A percentile compares a stretch with the other conserved stretches of the same genome.
Evolutionary conservation across 2,113 vertebrate species (phyloP).

Genomic region (Phalacrocorax carbo): DNA sequence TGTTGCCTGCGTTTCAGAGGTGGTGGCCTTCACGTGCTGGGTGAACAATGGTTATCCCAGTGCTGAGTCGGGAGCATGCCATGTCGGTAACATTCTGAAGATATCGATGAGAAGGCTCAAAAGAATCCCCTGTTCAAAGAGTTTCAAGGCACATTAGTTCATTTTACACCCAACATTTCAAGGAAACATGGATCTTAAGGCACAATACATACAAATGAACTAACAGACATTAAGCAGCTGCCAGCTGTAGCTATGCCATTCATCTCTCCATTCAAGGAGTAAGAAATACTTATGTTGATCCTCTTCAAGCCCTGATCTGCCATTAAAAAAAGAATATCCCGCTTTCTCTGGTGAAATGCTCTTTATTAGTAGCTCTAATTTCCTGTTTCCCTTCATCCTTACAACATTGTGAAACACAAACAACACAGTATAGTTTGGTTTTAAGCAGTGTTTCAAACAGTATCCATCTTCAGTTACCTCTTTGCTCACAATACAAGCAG

Average conservation of each 20-base stretch:
- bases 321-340: neutral
- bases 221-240: neutral
- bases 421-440: neutral
- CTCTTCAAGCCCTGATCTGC: neutral
- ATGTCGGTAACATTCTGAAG: conserved; percentile 84
- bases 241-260: neutral
- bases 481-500: neutral
- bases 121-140: conserved; percentile 38
- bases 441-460: neutral
- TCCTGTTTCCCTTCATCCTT: neutral
- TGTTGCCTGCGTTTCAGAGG: conserved; percentile 61
- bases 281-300: neutral
- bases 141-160: neutral
- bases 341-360: neutral
- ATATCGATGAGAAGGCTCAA: conserved; percentile 48
- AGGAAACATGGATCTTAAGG: neutral
- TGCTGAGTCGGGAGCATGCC: conserved; percentile 42
- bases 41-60: neutral
- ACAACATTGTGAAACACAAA: neutral
- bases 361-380: neutral
- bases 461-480: neutral
- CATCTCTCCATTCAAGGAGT: neutral
- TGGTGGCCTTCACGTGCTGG: conserved; percentile 1
- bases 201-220: neutral
- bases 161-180: neutral